These are phyloP conservation scores for Chirona hameri DNA, from an alignment of 2,888 invertebrate species.

Conservation along the genomic window DNA sequence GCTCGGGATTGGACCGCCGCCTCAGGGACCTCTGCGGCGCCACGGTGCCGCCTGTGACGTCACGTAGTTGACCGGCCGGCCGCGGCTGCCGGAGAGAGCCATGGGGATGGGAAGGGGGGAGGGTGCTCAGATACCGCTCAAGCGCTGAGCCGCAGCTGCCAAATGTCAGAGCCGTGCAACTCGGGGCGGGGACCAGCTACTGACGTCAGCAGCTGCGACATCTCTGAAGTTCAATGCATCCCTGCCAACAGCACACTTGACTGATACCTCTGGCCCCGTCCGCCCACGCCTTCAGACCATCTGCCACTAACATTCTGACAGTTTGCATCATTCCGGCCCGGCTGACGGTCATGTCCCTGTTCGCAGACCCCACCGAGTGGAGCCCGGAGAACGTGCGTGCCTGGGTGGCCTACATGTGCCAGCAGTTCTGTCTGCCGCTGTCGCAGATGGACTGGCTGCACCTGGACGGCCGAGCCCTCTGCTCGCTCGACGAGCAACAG, in stretches of 20 bases:
- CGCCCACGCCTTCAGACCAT: too few species aligned
- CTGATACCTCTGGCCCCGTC: too few species aligned
- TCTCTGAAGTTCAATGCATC: background rate
- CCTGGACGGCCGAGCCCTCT: slow-evolving; percentile 72
- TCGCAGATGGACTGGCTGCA: slow-evolving; percentile 65
- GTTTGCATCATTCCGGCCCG: too few species aligned
- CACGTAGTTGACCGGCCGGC: background rate
- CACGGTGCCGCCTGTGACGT: background rate
- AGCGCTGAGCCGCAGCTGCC: background rate
- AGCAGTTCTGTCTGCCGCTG: slow-evolving; percentile 69
- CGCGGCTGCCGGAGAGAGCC: background rate
- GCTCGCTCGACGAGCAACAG: slow-evolving; percentile 57
- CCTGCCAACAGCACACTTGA: too few species aligned
- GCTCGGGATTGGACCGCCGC: background rate
- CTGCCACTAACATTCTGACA: too few species aligned
- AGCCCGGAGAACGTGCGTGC: slow-evolving; percentile 75
- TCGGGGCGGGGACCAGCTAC: too few species aligned
- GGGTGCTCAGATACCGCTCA: background rate
- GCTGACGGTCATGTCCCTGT: slow-evolving; percentile 30
- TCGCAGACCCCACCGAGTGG: slow-evolving; percentile 84
- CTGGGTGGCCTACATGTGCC: slow-evolving; percentile 70
- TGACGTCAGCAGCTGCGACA: background rate
- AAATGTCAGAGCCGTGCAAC: background rate
- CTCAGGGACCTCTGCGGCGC: background rate
- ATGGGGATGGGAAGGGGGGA: background rate